Evolutionary conservation across 1,140 invertebrate genomes (phyloP), one percentile per base, ranked within the genome.

Genomic region (Brachionus sp.): DNA sequence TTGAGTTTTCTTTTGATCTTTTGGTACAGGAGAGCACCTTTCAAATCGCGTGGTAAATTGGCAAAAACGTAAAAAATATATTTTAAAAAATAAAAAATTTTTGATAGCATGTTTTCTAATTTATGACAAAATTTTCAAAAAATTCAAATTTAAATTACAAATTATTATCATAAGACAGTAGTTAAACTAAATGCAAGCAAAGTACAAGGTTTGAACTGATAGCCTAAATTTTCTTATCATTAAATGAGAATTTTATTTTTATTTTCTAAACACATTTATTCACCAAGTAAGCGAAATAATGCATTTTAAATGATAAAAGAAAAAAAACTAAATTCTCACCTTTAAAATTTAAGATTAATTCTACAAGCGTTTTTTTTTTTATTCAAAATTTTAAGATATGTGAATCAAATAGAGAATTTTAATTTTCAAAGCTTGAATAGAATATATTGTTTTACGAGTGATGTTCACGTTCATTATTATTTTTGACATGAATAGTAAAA

Each of bases 21-120:
- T 23, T 23, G 33, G 23, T 42, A 57, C 2, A 39, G 12, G 3
- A 62, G 7, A 7, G 39, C n/a, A 5, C 50, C 77, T 23, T 42
- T 25, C 2, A 80, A n/a, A 62, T 80, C 77, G 1, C 77, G 46
- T 35, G 77, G 77, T 66, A 80, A 64, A 42, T 39, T 80, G 16
- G 29, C 7, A 2, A 80, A 10, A 19, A 37, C 5, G 25, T 80
- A 62, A 5, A 62, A 62, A 12, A 80, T 23, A 29, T 62, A 80
- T 44, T 80, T 80, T 10, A 80, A 19, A 57, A 53, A 57, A 29
- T 16, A 78, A 53, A 35, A n/a, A 16, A 78, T 78, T 78, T 53
- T 53, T 53, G 46, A 50, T 5, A 53, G 39, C 66, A 70, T 70
- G 3, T 16, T 39, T 70, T 37, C 50, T 57, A 57, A 57, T 19